These are phyloP conservation scores for Pogonognathellus flavescens DNA, from an alignment of 1,140 invertebrate species.

Conservation along the genomic window DNA sequence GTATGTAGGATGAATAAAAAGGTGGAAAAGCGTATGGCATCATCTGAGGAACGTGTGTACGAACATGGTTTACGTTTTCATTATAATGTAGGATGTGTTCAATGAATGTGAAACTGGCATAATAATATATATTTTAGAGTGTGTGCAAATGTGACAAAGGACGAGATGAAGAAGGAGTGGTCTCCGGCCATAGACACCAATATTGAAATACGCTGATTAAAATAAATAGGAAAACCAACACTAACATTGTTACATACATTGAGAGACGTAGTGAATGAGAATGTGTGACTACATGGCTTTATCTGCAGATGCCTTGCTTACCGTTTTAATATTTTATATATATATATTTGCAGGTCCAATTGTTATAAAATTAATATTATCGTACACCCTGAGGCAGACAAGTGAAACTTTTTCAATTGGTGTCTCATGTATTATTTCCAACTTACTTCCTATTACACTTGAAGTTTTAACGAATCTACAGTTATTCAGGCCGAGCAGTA, in stretches of 20 bases:
- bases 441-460: constrained; percentile 20
- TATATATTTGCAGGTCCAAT: no score
- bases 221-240: constrained; percentile 37
- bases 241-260: neutral
- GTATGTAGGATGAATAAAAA: neutral
- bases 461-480: constrained; percentile 36
- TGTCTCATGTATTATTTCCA: constrained; percentile 13
- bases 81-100: neutral
- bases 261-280: no score
- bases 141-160: constrained; percentile 36
- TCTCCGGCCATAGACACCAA: constrained; percentile 30
- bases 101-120: constrained; percentile 28
- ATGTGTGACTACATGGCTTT: no score
- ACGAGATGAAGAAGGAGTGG: constrained; percentile 34
- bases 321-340: no score
- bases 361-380: no score
- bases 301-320: neutral
- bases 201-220: constrained; percentile 35
- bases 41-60: no score
- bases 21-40: neutral
- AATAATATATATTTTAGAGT: no score
- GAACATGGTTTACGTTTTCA: no score
- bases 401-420: constrained; percentile 46
- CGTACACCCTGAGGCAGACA: constrained; percentile 1
- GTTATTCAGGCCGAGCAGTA: constrained; percentile 31